Evolutionary conservation across 2,113 vertebrate genomes (phyloP).

Genomic region (Hypanus sabinus): DNA sequence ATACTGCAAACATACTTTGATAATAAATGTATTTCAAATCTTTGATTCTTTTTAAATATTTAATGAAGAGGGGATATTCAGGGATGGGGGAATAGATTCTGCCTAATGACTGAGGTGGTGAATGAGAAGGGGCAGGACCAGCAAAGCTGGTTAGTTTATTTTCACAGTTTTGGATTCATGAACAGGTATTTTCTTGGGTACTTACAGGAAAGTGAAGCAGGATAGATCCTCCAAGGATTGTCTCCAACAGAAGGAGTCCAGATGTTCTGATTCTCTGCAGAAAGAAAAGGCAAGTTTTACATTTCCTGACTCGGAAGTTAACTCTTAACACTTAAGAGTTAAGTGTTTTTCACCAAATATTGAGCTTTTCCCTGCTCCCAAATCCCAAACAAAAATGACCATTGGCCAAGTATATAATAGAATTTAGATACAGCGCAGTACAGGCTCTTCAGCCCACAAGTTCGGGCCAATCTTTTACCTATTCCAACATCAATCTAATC

Average conservation of each 20-base stretch:
- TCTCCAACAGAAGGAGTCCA: slow-evolving; percentile 80
- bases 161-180: not conserved
- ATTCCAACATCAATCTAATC: too few relatives aligned
- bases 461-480: too few relatives aligned
- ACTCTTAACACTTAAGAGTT: too few relatives aligned
- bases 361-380: not conserved
- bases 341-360: not conserved
- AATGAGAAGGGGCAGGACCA: not conserved
- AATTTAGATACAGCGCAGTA: too few relatives aligned
- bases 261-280: slow-evolving; percentile 79
- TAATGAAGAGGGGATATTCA: too few relatives aligned
- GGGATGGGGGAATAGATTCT: too few relatives aligned
- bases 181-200: slow-evolving; percentile 37
- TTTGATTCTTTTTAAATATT: too few relatives aligned
- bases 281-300: slow-evolving; percentile 32
- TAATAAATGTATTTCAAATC: too few relatives aligned
- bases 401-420: not conserved
- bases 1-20: too few relatives aligned
- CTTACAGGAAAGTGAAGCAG: slow-evolving; percentile 95
- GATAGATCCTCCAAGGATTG: slow-evolving; percentile 85
- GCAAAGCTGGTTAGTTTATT: not conserved
- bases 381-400: too few relatives aligned
- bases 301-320: not conserved
- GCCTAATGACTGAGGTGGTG: not conserved
- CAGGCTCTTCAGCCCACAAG: too few relatives aligned